phyloP scores from a whole-genome alignment of 2,797 vertebrate genomes.

The Oophaga sylvatica region DNA sequence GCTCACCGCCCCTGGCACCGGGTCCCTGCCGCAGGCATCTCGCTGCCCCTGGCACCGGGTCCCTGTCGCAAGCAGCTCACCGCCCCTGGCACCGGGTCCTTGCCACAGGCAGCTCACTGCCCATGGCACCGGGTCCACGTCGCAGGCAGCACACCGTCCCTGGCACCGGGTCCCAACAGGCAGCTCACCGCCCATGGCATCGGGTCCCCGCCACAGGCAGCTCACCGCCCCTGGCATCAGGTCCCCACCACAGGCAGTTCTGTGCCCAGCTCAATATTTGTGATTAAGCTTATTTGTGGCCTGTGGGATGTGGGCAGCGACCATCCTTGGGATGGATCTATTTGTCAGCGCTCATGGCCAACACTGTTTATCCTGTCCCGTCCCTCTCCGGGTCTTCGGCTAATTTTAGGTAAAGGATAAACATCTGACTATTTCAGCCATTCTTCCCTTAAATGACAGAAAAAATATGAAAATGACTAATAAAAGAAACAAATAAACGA shows the following conservation, averaged over 20 bases:
- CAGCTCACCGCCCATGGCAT: slow-evolving; percentile 21
- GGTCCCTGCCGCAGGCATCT: slow-evolving; percentile 21
- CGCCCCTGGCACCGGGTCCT: slow-evolving; percentile 34
- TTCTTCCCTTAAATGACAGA: neutral
- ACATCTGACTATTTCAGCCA: neutral
- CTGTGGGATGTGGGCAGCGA: slow-evolving; percentile 38
- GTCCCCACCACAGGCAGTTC: slow-evolving; percentile 20
- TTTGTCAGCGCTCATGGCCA: slow-evolving; percentile 36
- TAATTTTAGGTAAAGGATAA: slow-evolving; percentile 25
- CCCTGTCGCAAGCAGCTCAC: slow-evolving; percentile 8
- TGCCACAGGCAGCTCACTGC: neutral
- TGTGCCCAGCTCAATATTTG: slow-evolving; percentile 53
- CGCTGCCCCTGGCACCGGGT: slow-evolving; percentile 38
- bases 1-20: slow-evolving; percentile 29
- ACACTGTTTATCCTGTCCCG: slow-evolving; percentile 13
- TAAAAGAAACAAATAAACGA: neutral
- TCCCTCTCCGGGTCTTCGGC: slow-evolving; percentile 9
- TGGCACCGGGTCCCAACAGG: slow-evolving; percentile 37
- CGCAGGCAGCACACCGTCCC: no score
- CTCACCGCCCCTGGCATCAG: slow-evolving; percentile 31
- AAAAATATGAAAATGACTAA: neutral
- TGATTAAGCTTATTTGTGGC: slow-evolving; percentile 48
- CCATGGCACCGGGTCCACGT: slow-evolving; percentile 38
- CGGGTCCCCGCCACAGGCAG: slow-evolving; percentile 10
- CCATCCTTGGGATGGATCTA: slow-evolving; percentile 36